Evolutionary conservation across 2,888 invertebrate species (phyloP).

Genomic region (Anarsia innoxiella): DNA sequence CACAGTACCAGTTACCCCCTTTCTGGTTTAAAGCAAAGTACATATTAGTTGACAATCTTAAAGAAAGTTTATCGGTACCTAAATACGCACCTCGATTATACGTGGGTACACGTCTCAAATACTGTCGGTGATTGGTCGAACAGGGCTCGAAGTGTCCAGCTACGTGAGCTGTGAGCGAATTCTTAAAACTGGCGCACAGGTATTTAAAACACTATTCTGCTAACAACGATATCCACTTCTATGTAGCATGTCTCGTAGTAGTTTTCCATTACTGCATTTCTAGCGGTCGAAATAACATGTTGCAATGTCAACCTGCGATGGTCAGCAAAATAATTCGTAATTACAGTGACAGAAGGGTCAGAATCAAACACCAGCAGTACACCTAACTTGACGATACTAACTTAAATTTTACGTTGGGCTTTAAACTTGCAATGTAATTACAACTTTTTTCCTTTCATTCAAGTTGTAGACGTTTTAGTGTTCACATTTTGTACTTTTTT

Average conservation of each 20-base stretch:
- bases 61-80: too few relatives aligned
- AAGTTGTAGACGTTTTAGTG: background rate
- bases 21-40: too few relatives aligned
- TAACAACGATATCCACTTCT: too few relatives aligned
- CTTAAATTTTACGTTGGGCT: background rate
- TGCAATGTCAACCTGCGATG: background rate
- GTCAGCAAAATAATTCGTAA: background rate
- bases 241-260: too few relatives aligned
- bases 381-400: background rate
- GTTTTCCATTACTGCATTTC: background rate
- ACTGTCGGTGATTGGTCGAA: slow-evolving; percentile 65
- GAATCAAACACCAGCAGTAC: background rate
- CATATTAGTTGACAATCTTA: too few relatives aligned
- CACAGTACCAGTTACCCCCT: too few relatives aligned
- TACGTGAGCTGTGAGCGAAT: slow-evolving; percentile 55
- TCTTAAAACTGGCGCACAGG: slow-evolving; percentile 18
- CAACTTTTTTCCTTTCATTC: background rate
- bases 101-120: slow-evolving; percentile 59
- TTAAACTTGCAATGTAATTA: background rate
- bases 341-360: background rate
- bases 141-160: slow-evolving; percentile 58
- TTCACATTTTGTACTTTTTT: slow-evolving; percentile 1
- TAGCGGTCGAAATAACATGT: background rate
- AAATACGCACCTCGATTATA: too few relatives aligned
- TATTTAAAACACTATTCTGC: background rate